Base-by-base conservation (phyloP, 1,140 invertebrate species). In the Papilio machaon region DNA sequence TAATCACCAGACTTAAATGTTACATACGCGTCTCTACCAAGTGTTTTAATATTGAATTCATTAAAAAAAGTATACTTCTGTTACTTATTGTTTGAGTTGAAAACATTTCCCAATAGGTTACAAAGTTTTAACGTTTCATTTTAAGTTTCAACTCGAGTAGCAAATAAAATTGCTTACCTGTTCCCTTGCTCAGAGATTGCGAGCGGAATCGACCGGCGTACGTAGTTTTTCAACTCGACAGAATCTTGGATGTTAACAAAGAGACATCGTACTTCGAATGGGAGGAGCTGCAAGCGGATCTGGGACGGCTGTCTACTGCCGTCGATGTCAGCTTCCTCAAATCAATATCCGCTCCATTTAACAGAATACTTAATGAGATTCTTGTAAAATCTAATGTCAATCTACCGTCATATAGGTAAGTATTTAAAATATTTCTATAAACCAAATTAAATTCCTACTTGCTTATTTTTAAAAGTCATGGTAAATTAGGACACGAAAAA, bases 211-310 rank as follows among this genome's bases (percentile, higher is more conserved):
- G 96, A 84, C 95, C 97, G 81, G 95, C 96, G 49, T 97, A 97
- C 94, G 92, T 95, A 70, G 96, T 96, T n/a, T 97, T 97, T 89
- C 95, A 96, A 88, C 92, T 97, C 81, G 95, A 96, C 83, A 95
- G 95, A 86, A 94, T 96, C 81, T 91, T 96, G 77, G 96, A 97
- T 89, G 92, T 97, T 54, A 96, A 97, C 83, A 90, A 90, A 79
- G 91, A 95, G 80, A 95, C 95, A 7, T 95, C 95, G 78, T 95
- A 96, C 86, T 95, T 96, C 86, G 95, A 95, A 78, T 97, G 96
- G 96, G 90, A 93, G 2, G 95, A 95, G 30, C 88, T 97, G 0
- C 91, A 95, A 15, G 90, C 89, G 2, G 92, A 95, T 19, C 88
- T 96, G 38, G 89, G 92, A 6, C 93, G 94, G 81, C 86, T 96